These are phyloP conservation scores for Pogonocichla stellata DNA, from an alignment of 2,113 vertebrate genomes.

Conservation along the genomic window DNA sequence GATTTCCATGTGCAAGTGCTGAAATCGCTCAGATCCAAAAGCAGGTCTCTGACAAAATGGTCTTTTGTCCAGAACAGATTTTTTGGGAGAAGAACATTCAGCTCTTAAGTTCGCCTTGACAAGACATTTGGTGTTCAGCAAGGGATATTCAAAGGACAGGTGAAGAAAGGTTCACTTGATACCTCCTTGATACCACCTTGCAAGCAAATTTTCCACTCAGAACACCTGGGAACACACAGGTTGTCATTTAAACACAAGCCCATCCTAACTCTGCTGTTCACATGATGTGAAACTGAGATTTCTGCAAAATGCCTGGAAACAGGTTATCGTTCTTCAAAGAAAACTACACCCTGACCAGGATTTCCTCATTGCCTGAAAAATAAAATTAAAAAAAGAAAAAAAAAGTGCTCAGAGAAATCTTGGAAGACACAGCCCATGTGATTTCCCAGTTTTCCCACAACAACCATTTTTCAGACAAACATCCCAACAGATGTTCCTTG, in stretches of 20 bases:
- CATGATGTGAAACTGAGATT: background rate
- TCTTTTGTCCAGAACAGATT: background rate
- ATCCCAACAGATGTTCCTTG: background rate
- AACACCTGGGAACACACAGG: background rate
- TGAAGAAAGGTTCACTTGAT: background rate
- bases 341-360: background rate
- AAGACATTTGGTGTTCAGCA: background rate
- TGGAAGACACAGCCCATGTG: background rate
- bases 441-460: background rate
- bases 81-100: background rate
- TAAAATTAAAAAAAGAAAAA: background rate
- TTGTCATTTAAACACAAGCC: background rate
- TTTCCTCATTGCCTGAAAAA: background rate
- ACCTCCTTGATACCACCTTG: background rate
- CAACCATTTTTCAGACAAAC: background rate
- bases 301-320: background rate
- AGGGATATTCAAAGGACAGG: background rate
- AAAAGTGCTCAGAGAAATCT: background rate
- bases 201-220: background rate
- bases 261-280: background rate
- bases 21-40: background rate
- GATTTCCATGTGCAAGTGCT: background rate
- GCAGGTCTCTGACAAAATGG: background rate
- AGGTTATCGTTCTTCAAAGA: background rate
- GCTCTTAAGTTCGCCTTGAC: background rate